Evolutionary conservation across 64 coral and sea anemone genomes (phyloP).

Genomic region (Porites lutea): DNA sequence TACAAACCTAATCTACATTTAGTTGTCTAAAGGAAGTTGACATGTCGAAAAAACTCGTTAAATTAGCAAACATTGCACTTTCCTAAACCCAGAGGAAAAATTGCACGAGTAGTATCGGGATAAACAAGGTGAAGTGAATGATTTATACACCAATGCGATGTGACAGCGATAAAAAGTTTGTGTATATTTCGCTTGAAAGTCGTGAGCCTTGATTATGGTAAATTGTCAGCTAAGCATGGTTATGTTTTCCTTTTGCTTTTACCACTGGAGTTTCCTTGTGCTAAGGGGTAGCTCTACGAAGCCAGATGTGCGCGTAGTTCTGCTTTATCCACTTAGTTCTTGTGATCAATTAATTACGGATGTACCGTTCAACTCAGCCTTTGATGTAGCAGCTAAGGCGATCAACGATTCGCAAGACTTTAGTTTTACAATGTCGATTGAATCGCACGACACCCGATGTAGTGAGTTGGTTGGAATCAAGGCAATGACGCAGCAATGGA

Average conservation of each 20-base stretch:
- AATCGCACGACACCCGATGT: conserved; percentile 46
- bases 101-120: neutral
- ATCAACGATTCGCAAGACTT: conserved; percentile 14
- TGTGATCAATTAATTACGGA: conserved; percentile 39
- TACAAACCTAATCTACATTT: neutral
- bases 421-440: neutral
- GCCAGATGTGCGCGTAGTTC: neutral
- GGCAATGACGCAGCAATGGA: conserved; percentile 42
- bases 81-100: neutral
- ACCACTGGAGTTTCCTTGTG: neutral
- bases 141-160: neutral
- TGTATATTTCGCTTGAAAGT: neutral
- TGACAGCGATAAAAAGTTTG: neutral
- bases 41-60: conserved; percentile 34
- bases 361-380: conserved; percentile 50
- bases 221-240: neutral
- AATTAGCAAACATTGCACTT: conserved; percentile 14
- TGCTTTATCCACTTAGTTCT: conserved; percentile 14
- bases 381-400: conserved; percentile 24
- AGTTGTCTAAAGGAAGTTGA: neutral
- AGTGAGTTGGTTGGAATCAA: conserved; percentile 43
- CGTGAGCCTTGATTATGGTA: neutral
- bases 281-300: neutral
- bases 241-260: neutral
- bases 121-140: neutral